Evolutionary conservation across 1,140 invertebrate species (phyloP).

Genomic region (Brachionus manjavacas): DNA sequence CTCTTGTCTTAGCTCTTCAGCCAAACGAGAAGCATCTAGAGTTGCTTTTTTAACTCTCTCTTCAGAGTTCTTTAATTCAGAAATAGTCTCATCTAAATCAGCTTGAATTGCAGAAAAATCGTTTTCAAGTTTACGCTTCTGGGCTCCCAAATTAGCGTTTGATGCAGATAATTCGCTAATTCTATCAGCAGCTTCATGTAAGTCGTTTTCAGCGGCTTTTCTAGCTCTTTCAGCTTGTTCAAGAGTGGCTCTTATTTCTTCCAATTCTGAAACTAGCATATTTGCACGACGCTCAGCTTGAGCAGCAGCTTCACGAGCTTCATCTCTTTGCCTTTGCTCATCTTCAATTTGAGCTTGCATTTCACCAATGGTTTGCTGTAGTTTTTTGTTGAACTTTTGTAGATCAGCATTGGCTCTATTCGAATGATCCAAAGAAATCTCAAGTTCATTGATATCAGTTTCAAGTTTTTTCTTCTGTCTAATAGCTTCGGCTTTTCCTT

Average conservation of each 20-base stretch:
- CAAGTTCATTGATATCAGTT: constrained; percentile 96
- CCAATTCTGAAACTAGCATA: constrained; percentile 86
- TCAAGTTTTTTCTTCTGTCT: constrained; percentile 97
- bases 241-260: constrained; percentile 86
- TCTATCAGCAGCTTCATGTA: constrained; percentile 91
- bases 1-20: constrained; percentile 94
- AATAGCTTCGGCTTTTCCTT: constrained; percentile 96
- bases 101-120: constrained; percentile 91
- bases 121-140: constrained; percentile 95
- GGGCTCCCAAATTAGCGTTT: constrained; percentile 80
- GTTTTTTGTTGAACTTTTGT: constrained; percentile 95
- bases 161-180: constrained; percentile 89
- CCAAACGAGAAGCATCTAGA: constrained; percentile 91
- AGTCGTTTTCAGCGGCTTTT: constrained; percentile 89
- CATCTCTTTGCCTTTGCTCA: constrained; percentile 90
- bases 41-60: constrained; percentile 80
- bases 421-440: constrained; percentile 82
- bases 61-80: constrained; percentile 85
- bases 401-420: constrained; percentile 82
- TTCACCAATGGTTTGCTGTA: constrained; percentile 73
- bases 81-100: constrained; percentile 50
- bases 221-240: constrained; percentile 89
- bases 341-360: constrained; percentile 79
- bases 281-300: constrained; percentile 92
- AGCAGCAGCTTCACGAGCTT: constrained; percentile 89